Base-by-base conservation (phyloP, 1,140 invertebrate genomes). In the Platyscapa corneri region DNA sequence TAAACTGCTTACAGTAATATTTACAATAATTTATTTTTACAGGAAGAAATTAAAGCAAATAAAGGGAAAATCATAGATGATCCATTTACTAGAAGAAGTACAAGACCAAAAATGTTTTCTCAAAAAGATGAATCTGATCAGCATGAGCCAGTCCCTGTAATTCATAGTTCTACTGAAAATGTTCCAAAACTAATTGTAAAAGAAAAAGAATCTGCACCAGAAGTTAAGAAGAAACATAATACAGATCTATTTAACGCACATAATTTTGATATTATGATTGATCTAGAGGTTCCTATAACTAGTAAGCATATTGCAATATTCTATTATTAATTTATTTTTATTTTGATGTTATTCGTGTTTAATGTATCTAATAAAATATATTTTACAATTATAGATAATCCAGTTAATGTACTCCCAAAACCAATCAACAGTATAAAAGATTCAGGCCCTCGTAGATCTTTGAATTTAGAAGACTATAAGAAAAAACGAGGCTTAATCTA, bases 391-490 rank as follows among this genome's bases (percentile, higher is more conserved):
- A 32, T 89, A 97, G 96, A 94, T 87, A 95, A 96, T 89, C 94
- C 95, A 53, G 95, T 97, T 18, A 96, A 95, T 88, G 94, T 97
- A 20, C 95, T 96, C 83, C 96, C 97, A 46, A 97, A 97, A 91
- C 95, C 96, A 80, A 93, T 95, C 10, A 95, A 94, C 18, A 95
- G 95, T 89, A 95, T 96, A 65, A 96, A 96, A 90, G 97, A 97
- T 88, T 95, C 96, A 0, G 97, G 97, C 5, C 98, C 98, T 8
- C 96, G 96, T 87, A 93, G 98, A 86, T 98, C 98, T 0, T 93
- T 99, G n/a, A 99, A 99, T 91, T 93, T 99, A 78, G 98, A 99
- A 93, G 98, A 99, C 91, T 99, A 99, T 92, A 99, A 99, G 94
- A 99, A 99, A 93, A 97, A 98, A 91, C 95, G 98, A 87, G 98